phyloP scores from a whole-genome alignment of 2,888 invertebrate species.

The Mythimna ferrago region DNA sequence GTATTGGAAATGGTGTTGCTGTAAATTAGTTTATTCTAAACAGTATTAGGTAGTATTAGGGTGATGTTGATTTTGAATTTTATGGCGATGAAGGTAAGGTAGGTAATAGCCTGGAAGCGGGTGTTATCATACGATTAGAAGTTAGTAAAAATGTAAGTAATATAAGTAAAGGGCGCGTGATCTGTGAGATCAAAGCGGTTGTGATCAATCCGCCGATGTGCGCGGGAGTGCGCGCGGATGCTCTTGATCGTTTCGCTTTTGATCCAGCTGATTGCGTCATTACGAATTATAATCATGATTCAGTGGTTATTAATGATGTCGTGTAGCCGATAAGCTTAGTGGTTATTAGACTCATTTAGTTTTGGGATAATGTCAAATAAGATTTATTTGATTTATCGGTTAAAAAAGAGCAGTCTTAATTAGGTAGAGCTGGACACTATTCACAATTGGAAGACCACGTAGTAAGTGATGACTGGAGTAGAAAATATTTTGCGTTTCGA shows the following conservation, averaged over 20 bases:
- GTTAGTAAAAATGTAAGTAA: conserved; percentile 79
- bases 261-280: conserved; percentile 36
- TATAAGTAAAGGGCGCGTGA: conserved; percentile 88
- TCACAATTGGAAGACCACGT: background rate
- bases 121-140: conserved; percentile 69
- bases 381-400: conserved; percentile 8
- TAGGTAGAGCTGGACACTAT: background rate
- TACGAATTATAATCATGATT: conserved; percentile 34
- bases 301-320: conserved; percentile 32
- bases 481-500: background rate
- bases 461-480: background rate
- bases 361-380: conserved; percentile 35
- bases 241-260: conserved; percentile 79
- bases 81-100: conserved; percentile 35
- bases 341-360: conserved; percentile 35
- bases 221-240: conserved; percentile 70
- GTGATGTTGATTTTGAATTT: conserved; percentile 34
- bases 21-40: conserved; percentile 54
- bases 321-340: conserved; percentile 39
- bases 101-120: conserved; percentile 32
- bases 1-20: conserved; percentile 37
- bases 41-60: conserved; percentile 36
- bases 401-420: background rate
- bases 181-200: conserved; percentile 86
- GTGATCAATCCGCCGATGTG: conserved; percentile 83